Evolutionary conservation across 1,140 invertebrate genomes (phyloP).

Genomic region (Acromyrmex charruanus): DNA sequence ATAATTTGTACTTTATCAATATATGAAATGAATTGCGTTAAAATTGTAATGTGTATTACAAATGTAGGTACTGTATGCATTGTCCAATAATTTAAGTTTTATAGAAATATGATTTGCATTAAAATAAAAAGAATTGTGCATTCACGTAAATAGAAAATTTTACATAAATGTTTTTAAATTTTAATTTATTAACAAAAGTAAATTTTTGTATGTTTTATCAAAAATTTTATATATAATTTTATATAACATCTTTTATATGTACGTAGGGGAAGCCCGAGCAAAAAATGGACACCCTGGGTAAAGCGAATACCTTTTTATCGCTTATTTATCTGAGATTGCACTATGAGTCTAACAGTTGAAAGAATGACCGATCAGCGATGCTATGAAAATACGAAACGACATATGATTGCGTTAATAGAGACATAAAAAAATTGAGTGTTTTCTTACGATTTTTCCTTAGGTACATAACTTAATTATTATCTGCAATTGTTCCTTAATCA

Average conservation of each 20-base stretch:
- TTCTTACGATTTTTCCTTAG: no score
- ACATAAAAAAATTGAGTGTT: no score
- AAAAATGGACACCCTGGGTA: no score
- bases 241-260: no score
- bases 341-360: no score
- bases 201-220: background rate
- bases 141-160: background rate
- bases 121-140: constrained; percentile 4
- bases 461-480: no score
- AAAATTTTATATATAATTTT: background rate
- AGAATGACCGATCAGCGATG: no score
- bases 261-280: background rate
- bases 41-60: background rate
- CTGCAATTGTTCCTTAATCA: no score
- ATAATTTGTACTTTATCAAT: constrained; percentile 24
- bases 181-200: background rate
- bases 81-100: background rate
- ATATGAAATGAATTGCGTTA: background rate
- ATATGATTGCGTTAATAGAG: no score
- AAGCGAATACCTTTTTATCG: no score
- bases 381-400: no score
- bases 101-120: background rate
- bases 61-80: background rate
- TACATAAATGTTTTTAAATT: background rate
- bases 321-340: no score